phyloP scores from a whole-genome alignment of 2,888 invertebrate species.

The Drosophila silvestris region DNA sequence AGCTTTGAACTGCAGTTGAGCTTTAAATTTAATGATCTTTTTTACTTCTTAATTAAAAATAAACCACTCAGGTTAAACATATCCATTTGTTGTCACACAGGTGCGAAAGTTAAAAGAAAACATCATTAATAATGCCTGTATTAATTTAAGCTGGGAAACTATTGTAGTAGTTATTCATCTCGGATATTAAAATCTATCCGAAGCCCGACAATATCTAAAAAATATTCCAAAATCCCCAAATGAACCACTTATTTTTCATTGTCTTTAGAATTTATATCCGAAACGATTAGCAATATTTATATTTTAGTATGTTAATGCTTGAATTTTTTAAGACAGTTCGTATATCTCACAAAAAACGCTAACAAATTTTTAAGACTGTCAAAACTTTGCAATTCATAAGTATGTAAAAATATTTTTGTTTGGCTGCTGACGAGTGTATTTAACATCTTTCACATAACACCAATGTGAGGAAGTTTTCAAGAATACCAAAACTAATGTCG shows the following conservation, averaged over 20 bases:
- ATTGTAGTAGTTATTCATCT: background rate
- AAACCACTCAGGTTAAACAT: slow-evolving; percentile 35
- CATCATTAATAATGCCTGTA: slow-evolving; percentile 8
- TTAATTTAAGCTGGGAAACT: background rate
- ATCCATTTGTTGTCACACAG: slow-evolving; percentile 17
- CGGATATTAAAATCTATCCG: background rate
- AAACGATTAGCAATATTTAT: background rate
- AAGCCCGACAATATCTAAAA: background rate
- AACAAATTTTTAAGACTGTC: background rate
- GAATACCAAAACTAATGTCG: slow-evolving; percentile 5
- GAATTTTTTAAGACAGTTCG: background rate
- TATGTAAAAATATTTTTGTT: background rate
- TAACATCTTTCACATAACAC: background rate
- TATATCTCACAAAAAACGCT: background rate
- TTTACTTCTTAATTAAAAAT: slow-evolving; percentile 47
- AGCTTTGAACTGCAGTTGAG: slow-evolving; percentile 59
- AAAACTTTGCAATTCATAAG: background rate
- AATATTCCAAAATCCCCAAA: background rate
- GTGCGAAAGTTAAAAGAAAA: background rate
- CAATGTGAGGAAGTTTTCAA: slow-evolving; percentile 6
- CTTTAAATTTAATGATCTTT: slow-evolving; percentile 50
- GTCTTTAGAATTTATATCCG: background rate
- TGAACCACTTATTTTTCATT: background rate
- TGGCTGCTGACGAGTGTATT: background rate
- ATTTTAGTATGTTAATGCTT: background rate